Evolutionary conservation across 2,113 vertebrate species (phyloP), one percentile per base, ranked within the genome.

Genomic region (Ciconia boyciana): DNA sequence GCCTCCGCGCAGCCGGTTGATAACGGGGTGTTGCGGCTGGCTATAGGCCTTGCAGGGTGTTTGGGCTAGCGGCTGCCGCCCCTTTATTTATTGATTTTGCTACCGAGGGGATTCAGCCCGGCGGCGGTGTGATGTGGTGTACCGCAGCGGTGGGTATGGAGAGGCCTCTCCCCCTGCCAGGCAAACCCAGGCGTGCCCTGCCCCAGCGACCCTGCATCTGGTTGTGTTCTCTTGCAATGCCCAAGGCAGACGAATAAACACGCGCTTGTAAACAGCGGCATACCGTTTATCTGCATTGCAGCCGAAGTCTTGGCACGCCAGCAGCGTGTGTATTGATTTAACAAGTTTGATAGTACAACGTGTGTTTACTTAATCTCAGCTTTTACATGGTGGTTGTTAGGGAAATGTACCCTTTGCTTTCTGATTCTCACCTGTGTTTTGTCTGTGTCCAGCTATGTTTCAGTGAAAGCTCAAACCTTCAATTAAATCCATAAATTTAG

Each of bases 261-360:
- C 4, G 16, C 13, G 1, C 13, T 36, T 7, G 41, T 21, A 11
- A 41, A 6, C 13, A 6, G 34, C 60, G 15, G 16, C 22, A 1
- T 4, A 7, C 8, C 17, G 41, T 32, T 49, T 43, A 13, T 58
- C 61, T n/a, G 72, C 83, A 15, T 15, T 29, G 61, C 34, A 68
- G 72, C 64, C 72, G 3, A 13, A 10, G 62, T 3, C 43, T 5
- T 5, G 71, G 41, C 43, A 4, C 7, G 11, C 43, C 36, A 2
- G 61, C 24, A 3, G 72, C 1, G 9, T 2, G 43, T 3, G 7
- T 19, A 2, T 16, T 7, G 36, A 3, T 31, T 26, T 44, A 46
- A 28, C 10, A 3, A 11, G 39, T 11, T 32, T 4, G 46, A 3
- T 39, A 13, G 25, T 4, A 10, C 39, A 4, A 3, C 8, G 0